phyloP scores from a whole-genome alignment of 2,113 vertebrate species.

The Ophthalmolycus amberensis region DNA sequence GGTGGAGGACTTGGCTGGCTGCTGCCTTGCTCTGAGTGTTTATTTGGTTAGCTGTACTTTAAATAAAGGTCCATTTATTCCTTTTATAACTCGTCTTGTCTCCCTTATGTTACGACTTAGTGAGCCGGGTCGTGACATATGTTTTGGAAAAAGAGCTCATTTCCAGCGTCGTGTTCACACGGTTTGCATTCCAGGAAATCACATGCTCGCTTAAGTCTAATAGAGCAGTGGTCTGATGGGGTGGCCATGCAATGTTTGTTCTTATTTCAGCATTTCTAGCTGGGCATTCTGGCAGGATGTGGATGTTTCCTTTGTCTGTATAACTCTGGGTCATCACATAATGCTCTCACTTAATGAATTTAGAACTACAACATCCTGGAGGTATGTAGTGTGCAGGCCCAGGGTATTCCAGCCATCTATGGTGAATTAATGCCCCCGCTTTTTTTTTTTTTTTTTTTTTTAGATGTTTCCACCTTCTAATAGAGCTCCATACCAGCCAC shows the following conservation, averaged over 20 bases:
- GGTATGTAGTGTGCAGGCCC: neutral
- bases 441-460: neutral
- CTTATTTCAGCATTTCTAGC: too few relatives aligned
- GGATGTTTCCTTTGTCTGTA: neutral
- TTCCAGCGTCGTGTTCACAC: slow-evolving; percentile 10
- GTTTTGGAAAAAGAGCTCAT: neutral
- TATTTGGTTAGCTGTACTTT: too few relatives aligned
- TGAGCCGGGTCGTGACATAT: too few relatives aligned
- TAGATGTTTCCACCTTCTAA: neutral
- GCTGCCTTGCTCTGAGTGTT: too few relatives aligned
- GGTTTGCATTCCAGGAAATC: slow-evolving; percentile 18
- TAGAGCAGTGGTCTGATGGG: neutral
- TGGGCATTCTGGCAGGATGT: neutral
- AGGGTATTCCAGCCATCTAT: neutral
- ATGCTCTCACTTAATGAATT: neutral
- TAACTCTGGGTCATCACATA: too few relatives aligned
- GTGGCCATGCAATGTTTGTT: neutral
- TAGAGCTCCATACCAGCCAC: neutral
- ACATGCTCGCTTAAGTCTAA: slow-evolving; percentile 25
- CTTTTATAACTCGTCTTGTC: too few relatives aligned
- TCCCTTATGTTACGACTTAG: too few relatives aligned
- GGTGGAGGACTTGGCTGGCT: too few relatives aligned
- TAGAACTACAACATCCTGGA: neutral
- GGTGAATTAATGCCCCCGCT: neutral
- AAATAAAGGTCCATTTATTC: too few relatives aligned